Conservation (phyloP, 2,113 vertebrate genomes). For the Mobula hypostoma region DNA sequence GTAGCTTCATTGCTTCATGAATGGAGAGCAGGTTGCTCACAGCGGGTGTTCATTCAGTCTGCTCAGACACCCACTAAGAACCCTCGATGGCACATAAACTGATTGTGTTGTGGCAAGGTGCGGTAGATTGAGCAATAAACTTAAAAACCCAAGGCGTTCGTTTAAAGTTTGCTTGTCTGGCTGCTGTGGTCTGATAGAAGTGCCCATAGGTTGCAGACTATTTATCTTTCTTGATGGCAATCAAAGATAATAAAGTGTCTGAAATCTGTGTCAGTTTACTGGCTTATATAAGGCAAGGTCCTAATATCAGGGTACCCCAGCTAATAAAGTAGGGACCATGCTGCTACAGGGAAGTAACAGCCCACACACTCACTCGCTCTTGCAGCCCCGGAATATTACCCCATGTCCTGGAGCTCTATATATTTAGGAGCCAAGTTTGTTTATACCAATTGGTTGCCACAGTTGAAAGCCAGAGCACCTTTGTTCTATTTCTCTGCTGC, state of each 20-base stretch:
- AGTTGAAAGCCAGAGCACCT: neutral
- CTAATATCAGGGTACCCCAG: neutral
- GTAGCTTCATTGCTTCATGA: neutral
- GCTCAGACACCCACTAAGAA: neutral
- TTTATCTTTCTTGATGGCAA: neutral
- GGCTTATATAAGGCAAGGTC: neutral
- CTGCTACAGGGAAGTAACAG: neutral
- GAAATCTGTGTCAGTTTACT: neutral
- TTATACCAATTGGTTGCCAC: neutral
- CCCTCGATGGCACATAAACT: neutral
- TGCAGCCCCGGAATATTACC: neutral
- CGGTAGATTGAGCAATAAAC: neutral
- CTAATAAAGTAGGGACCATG: neutral
- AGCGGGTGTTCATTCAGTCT: neutral
- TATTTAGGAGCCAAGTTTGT: neutral
- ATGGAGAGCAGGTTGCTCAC: neutral
- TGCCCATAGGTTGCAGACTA: too few relatives aligned
- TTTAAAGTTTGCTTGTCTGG: neutral
- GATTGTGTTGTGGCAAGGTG: neutral
- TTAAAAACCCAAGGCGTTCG: neutral
- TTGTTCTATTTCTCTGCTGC: neutral
- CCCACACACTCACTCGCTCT: neutral
- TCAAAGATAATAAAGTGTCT: neutral
- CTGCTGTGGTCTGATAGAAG: neutral
- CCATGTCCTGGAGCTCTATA: neutral